These are phyloP conservation scores for Spheniscus mendiculus DNA, from an alignment of 2,113 vertebrate species.

Conservation along the genomic window DNA sequence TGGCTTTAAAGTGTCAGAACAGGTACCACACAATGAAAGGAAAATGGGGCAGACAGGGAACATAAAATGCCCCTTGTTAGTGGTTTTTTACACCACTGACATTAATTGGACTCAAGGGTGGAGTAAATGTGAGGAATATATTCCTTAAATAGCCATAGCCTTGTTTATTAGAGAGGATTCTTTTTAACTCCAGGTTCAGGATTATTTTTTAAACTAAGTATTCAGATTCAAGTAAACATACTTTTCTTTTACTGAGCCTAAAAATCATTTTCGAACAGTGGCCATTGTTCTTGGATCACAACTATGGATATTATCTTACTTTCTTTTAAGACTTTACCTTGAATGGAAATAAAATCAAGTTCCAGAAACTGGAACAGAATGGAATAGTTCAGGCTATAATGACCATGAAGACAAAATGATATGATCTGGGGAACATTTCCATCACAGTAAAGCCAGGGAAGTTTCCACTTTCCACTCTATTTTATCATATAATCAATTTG, in stretches of 20 bases:
- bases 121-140: neutral
- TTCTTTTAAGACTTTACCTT: neutral
- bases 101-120: neutral
- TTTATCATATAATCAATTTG: neutral
- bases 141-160: neutral
- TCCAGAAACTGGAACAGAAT: neutral
- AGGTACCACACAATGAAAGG: neutral
- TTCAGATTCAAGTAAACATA: neutral
- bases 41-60: neutral
- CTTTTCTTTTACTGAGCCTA: neutral
- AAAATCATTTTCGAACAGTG: neutral
- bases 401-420: slow-evolving; percentile 13
- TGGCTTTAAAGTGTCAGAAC: neutral
- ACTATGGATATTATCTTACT: neutral
- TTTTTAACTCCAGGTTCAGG: neutral
- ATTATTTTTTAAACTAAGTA: neutral
- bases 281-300: neutral
- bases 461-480: neutral
- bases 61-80: neutral
- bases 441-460: neutral
- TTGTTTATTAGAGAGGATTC: neutral
- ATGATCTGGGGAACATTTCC: neutral
- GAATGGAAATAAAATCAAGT: neutral
- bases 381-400: neutral
- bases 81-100: neutral